A percentile compares a stretch with the other conserved stretches of the same genome.
phyloP scores from a whole-genome alignment of 2,888 invertebrate species.

The Athalia cordata region DNA sequence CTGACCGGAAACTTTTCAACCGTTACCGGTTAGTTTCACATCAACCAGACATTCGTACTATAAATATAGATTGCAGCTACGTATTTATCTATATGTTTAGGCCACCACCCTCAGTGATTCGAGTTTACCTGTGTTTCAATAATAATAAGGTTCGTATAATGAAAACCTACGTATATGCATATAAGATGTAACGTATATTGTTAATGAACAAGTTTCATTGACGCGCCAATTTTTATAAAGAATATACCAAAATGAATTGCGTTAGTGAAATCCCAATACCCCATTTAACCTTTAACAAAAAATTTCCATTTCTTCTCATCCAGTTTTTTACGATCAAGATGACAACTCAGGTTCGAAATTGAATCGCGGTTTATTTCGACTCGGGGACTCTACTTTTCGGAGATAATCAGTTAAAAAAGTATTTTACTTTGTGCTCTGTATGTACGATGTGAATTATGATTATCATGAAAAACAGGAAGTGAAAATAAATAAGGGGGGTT shows the following conservation, averaged over 20 bases:
- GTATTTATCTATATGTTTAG: not conserved
- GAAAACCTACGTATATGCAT: not conserved
- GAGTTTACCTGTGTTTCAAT: constrained; percentile 1
- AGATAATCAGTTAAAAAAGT: no score
- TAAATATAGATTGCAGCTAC: not conserved
- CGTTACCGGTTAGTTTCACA: constrained; percentile 4
- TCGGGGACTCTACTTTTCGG: no score
- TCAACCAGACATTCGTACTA: not conserved
- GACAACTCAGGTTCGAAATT: no score
- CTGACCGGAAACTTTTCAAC: constrained; percentile 14
- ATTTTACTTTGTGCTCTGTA: no score
- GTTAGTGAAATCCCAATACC: not conserved
- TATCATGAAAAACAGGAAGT: not conserved
- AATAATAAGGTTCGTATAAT: no score
- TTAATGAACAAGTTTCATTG: constrained; percentile 1
- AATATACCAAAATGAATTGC: not conserved
- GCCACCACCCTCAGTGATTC: not conserved
- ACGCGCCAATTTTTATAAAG: not conserved
- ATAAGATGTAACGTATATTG: constrained; percentile 41
- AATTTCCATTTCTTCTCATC: no score
- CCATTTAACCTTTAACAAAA: no score
- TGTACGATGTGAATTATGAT: not conserved
- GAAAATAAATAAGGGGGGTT: no score
- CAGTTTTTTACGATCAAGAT: no score
- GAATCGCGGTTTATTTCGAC: no score